Conservation (phyloP, 2,888 invertebrate species). For the Trichogramma evanescens region DNA sequence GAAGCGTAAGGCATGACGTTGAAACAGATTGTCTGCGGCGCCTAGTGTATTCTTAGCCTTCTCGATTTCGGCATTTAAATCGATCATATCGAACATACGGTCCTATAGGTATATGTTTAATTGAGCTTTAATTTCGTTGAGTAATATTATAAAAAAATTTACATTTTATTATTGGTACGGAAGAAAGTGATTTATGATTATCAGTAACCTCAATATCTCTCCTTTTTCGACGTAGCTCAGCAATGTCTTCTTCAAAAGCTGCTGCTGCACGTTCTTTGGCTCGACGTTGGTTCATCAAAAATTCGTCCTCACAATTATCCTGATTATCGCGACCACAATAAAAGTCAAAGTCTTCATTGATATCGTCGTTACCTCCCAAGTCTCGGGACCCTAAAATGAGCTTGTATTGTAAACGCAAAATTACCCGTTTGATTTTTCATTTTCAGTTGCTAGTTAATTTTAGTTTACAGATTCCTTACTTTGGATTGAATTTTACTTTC, state of each 20-base stretch:
- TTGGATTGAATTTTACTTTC: too few species aligned
- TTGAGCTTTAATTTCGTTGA: neutral
- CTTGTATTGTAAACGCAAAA: neutral
- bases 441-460: too few species aligned
- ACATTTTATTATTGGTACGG: neutral
- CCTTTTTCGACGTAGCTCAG: conserved; percentile 40
- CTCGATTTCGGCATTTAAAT: conserved; percentile 41
- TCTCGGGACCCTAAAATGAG: conserved; percentile 40
- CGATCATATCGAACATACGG: conserved; percentile 44
- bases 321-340: conserved; percentile 30
- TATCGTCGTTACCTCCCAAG: conserved; percentile 32
- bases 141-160: neutral
- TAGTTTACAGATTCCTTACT: too few species aligned
- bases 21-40: conserved; percentile 37
- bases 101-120: conserved; percentile 28
- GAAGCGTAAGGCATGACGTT: conserved; percentile 40
- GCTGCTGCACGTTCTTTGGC: conserved; percentile 40
- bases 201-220: conserved; percentile 40
- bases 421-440: too few species aligned
- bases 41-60: conserved; percentile 38
- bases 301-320: conserved; percentile 36
- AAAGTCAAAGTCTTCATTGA: conserved; percentile 36
- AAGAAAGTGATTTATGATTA: neutral
- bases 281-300: conserved; percentile 35
- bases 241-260: conserved; percentile 43